Evolutionary conservation across 2,888 invertebrate genomes (phyloP), one percentile per base, ranked within the genome.

Genomic region (Proisotoma minuta): DNA sequence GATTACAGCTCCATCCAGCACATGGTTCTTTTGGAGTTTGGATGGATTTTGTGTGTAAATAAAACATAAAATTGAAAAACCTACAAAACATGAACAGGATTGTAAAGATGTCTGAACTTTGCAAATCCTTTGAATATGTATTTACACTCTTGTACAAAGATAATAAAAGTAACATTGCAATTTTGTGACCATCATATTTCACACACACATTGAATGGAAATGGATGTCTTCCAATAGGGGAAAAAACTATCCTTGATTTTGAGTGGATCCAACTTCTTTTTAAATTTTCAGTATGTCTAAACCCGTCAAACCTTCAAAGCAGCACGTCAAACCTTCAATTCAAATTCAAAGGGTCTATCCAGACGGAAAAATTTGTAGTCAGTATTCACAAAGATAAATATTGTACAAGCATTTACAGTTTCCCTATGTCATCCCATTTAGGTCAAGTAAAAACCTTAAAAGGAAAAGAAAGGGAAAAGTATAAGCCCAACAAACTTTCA

Each of bases 401-500:
- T 50, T 26, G 29, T 29, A 22, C 39, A 54, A 54, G 23, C 53
- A 54, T 27, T 54, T 18, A 54, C 39, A 39, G 34, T 54, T 27
- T 54, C 39, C 53, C 29, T 39, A 54, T 54, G 53, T 54, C 39
- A 54, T 22, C n/a, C 53, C 53, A 54, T 54, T 39, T 54, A 22
- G 53, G 53, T 54, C 53, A 54, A 29, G 5, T 18, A n/a, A n/a
- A n/a, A n/a, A n/a, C n/a, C 24, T 22, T 20, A 49, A 49, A 5
- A 49, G 22, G 49, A 26, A 49, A 22, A 34, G 8, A 8, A 15
- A 34, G 49, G 3, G 49, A 5, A 22, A 22, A 5, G 24, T 49
- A 4, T n/a, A n/a, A n/a, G n/a, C 20, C 10, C 5, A 47, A 49
- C 18, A 39, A 28, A 54, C 18, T 27, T 27, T 49, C 24, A 49